These are phyloP conservation scores for Papilio helenus DNA, from an alignment of 1,140 invertebrate genomes.

Conservation along the genomic window DNA sequence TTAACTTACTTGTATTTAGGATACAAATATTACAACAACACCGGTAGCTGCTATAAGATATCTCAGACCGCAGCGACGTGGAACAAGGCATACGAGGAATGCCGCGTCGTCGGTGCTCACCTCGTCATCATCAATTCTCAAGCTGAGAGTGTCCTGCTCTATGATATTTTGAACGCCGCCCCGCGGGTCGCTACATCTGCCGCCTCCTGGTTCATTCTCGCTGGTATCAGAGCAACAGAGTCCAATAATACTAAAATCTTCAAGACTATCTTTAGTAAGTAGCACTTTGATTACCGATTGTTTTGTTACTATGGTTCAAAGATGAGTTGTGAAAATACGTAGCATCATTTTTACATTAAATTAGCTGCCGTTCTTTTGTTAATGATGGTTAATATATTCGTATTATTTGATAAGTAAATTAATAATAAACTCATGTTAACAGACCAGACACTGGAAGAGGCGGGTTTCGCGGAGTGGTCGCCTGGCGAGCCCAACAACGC, in stretches of 20 bases:
- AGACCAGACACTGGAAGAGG: conserved; percentile 64
- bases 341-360: too few species aligned
- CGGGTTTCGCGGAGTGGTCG: conserved; percentile 59
- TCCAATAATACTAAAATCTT: conserved; percentile 50
- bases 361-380: too few species aligned
- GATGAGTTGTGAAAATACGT: too few species aligned
- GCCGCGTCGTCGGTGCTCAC: conserved; percentile 58
- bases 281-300: too few species aligned
- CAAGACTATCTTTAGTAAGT: conserved; percentile 69
- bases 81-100: conserved; percentile 63
- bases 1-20: conserved; percentile 43
- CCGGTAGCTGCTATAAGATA: conserved; percentile 67
- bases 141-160: conserved; percentile 52
- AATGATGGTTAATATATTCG: too few species aligned
- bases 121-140: conserved; percentile 69
- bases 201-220: conserved; percentile 52
- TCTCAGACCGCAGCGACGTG: conserved; percentile 51
- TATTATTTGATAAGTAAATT: neutral
- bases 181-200: neutral
- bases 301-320: neutral
- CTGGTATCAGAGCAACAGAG: conserved; percentile 55
- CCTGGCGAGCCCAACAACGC: conserved; percentile 64
- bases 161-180: conserved; percentile 45
- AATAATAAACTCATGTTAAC: conserved; percentile 19
- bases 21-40: conserved; percentile 51